Evolutionary conservation across 2,797 vertebrate genomes (phyloP), one percentile per base, ranked within the genome.

Genomic region (Orientallactaga sibirica): DNA sequence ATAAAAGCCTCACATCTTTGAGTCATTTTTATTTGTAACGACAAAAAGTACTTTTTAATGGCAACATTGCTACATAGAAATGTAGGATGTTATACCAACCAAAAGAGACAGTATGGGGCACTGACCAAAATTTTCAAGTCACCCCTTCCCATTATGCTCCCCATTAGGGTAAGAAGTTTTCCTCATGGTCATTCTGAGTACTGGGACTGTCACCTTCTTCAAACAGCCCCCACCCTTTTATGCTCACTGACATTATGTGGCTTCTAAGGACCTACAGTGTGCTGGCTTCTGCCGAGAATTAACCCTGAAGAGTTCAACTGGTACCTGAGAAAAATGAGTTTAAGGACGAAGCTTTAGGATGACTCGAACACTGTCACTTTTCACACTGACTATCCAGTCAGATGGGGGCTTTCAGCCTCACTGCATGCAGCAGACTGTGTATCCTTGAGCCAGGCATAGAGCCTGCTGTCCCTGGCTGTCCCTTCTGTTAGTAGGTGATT

Each of bases 21-120:
- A 92, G 82, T 95, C 88, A 62, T 64, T 88, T 75, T 91, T 88
- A 48, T 71, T 89, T 87, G 78, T 73, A 24, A 22, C 37, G 4
- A 73, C 43, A 66, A 43, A 0, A 78, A n/a, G 55, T 33, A 11
- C 1, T 0, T 66, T 68, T 29, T 78, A n/a, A 24, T 25, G 61
- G 19, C 19, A 11, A 3, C 55, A 12, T 52, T 79, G 18, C 74
- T 70, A 24, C 55, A 19, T 25, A 5, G 61, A 77, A 78, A 76
- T 33, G 16, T 22, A 48, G 82, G 14, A 27, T 64, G 29, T 29
- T 85, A 70, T 41, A 78, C 84, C 58, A 41, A 33, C 48, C 3
- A 33, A 74, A 73, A 75, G 70, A 83, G 70, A 37, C 79, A 41
- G 0, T 66, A 24, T 1, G 14, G 61, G 70, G 18, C 18, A 22